Base-by-base conservation (phyloP, 2,888 invertebrate genomes). In the Euspilapteryx auroguttella region DNA sequence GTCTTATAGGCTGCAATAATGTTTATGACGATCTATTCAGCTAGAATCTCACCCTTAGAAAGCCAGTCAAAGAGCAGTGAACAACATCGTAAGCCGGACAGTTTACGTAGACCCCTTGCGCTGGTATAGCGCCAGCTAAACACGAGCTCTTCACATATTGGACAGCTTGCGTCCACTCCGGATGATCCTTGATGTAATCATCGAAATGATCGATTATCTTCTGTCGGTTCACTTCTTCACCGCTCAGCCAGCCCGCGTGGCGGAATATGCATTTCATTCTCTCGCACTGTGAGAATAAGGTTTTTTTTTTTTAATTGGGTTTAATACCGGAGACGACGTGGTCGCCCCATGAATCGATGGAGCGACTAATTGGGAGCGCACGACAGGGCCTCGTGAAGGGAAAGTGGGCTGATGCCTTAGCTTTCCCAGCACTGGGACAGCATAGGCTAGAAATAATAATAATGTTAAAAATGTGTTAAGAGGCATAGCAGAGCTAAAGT, bases 1-100 rank as follows among this genome's bases (percentile, higher is more conserved):
- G n/a, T n/a, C n/a, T n/a, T n/a, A n/a, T n/a, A n/a, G n/a, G n/a
- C n/a, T n/a, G n/a, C n/a, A n/a, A n/a, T n/a, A n/a, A n/a, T n/a
- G n/a, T n/a, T n/a, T n/a, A n/a, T n/a, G n/a, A n/a, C n/a, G n/a
- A n/a, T n/a, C n/a, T n/a, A n/a, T n/a, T n/a, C n/a, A n/a, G n/a
- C n/a, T n/a, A n/a, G n/a, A n/a, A n/a, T n/a, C 38, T 35, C 35
- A 69, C 69, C 54, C 40, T 56, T 14, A 63, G 40, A 25, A 65
- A 63, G 12, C 41, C 47, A 1, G 44, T 35, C 2, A 52, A 29
- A 1, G 42, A 31, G 34, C 69, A 69, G 14, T 50, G 45, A 29
- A 53, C 36, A 17, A 58, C 36, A 24, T 69, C 69, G 34, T 49
- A 66, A 0, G 59, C 50, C 0, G 66, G 61, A 17, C 69, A 69